phyloP scores from a whole-genome alignment of 2,888 invertebrate genomes.

The Cheilosia impressa region DNA sequence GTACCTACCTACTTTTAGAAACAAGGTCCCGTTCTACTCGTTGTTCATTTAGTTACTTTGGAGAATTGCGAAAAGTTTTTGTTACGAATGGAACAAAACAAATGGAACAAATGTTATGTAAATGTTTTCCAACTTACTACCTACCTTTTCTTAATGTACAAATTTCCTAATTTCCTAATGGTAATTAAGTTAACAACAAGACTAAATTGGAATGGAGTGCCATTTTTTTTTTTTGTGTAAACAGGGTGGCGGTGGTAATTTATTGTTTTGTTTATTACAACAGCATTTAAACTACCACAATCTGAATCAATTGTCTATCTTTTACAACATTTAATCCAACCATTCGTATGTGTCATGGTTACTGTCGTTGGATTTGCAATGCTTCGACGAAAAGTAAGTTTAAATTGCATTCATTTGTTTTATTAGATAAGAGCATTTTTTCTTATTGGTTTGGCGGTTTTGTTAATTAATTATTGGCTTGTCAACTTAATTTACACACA shows the following conservation, averaged over 20 bases:
- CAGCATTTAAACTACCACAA: constrained; percentile 53
- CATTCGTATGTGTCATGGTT: constrained; percentile 13
- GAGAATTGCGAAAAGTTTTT: neutral
- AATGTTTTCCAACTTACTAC: no score
- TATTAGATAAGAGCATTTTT: neutral
- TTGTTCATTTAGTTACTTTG: neutral
- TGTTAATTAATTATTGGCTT: no score
- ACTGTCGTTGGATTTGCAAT: constrained; percentile 31
- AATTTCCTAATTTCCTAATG: no score
- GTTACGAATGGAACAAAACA: no score
- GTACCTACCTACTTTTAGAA: neutral
- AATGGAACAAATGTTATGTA: no score
- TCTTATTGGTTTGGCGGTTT: no score
- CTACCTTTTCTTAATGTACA: no score
- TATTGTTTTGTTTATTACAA: neutral
- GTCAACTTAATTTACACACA: neutral
- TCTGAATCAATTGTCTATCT: constrained; percentile 22
- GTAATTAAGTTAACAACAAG: neutral
- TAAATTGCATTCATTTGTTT: neutral
- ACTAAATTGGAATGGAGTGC: no score
- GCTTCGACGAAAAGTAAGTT: constrained; percentile 28
- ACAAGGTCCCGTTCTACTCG: no score
- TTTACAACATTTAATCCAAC: constrained; percentile 38
- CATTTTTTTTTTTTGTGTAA: no score
- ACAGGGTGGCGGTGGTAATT: no score